Evolutionary conservation across 2,888 invertebrate species (phyloP), one percentile per base, ranked within the genome.

Genomic region (Mythimna loreyi): DNA sequence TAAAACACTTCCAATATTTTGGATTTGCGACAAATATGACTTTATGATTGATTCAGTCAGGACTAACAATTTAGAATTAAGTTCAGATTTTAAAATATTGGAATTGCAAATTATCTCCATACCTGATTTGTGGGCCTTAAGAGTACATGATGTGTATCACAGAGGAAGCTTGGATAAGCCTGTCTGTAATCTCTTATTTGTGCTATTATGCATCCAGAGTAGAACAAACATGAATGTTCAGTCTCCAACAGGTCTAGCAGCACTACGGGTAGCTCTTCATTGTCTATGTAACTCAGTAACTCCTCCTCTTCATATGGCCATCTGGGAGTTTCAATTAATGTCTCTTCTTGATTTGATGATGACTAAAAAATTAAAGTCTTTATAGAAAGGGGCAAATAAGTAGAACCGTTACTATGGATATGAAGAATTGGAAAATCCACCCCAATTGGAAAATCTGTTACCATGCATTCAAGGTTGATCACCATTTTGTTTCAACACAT

Each of bases 261-360:
- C 89, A 98, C 97, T 74, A 98, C 98, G 60, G 99, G 99, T 90
- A 99, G 95, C 94, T 99, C 98, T 92, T 98, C 98, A 93, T 98
- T 98, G 92, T 99, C 98, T 87, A 99, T 97, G 91, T 98, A 98
- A 89, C 98, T 97, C 82, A 99, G 96, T 77, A 99, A 93, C 89
- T 98, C 97, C 89, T 98, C 98, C 92, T 98, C 98, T 93, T 98
- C 98, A 91, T 99, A 99, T 86, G 98, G 98, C 97, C 98, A 98
- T 88, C 97, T 94, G 86, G 97, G 97, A 77, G 98, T 98, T 95
- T 98, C 98, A 90, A 97, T 96, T 89, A 97, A 95, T 80, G 97
- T 97, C 86, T 97, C 97, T 84, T 97, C 97, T 87, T 93, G 93
- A 84, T 83, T 92, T 83, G 86, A 68, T 78, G 92, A 89, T 66